Evolutionary conservation across 1,140 invertebrate species (phyloP), one percentile per base, ranked within the genome.

Genomic region (Acromyrmex charruanus): DNA sequence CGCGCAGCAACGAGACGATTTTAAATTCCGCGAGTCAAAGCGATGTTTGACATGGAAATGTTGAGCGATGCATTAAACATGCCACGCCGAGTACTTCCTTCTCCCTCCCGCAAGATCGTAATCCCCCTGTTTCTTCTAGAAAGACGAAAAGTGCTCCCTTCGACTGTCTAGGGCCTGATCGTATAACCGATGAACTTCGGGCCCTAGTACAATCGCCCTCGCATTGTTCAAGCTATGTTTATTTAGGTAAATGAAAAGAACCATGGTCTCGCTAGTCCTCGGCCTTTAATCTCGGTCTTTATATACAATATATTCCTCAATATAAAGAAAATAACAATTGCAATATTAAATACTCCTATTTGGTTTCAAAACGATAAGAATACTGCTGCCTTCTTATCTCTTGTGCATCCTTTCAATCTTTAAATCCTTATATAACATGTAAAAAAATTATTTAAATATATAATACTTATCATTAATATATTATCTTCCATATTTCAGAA

Each of bases 11-110:
- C 84, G 85, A 85, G 82, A 89, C 89, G 93, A 93, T 95, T 95
- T 95, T 92, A 95, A 94, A 95, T 95, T 95, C 93, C 93, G 93
- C 92, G 92, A 94, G 94, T 95, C 94, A 95, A 95, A 95, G 94
- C 94, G 91, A 95, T 95, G 94, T 95, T 95, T 95, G 95, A 95
- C 94, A 95, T 95, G 95, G 94, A 95, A 95, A 95, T 95, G 93
- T 93, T 93, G 93, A 93, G 91, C 91, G 92, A 95, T 95, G 95
- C 95, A 95, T 95, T 95, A 95, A 94, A 95, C 95, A 95, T 95
- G 91, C 91, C 66, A 71, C 75, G 91, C 88, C 75, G 87, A 93
- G 91, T 94, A 91, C 88, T 92, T 85, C 90, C 88, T 90, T 85
- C 55, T 88, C 90, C 81, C 80, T 86, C 90, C 80, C 69, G 79